Evolutionary conservation across 2,797 vertebrate genomes (phyloP).

Genomic region (Hoplostethus mediterraneus): DNA sequence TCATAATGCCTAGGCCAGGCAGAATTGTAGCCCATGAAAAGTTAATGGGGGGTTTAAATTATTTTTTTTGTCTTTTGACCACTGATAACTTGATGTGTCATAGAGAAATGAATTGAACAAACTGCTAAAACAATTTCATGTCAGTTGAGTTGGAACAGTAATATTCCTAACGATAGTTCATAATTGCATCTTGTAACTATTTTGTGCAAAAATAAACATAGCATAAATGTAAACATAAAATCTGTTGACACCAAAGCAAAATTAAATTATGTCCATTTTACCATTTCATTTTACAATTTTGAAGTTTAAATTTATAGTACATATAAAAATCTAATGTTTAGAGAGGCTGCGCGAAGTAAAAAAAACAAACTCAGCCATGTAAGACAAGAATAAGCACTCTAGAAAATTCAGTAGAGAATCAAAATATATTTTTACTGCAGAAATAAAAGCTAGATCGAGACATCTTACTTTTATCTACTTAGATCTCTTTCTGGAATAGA

Average conservation of each 20-base stretch:
- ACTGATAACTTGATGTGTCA: neutral
- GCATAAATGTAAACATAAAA: neutral
- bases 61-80: neutral
- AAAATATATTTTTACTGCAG: neutral
- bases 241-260: neutral
- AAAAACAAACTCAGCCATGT: neutral
- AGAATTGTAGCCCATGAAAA: too few relatives aligned
- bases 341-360: neutral
- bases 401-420: neutral
- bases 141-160: too few relatives aligned
- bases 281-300: neutral
- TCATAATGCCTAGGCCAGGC: too few relatives aligned
- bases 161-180: too few relatives aligned
- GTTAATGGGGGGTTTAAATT: neutral
- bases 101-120: neutral
- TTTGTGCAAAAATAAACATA: too few relatives aligned
- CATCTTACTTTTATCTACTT: constrained; percentile 9
- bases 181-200: neutral
- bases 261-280: neutral
- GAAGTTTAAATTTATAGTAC: neutral
- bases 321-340: neutral
- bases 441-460: neutral
- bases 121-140: neutral
- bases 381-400: neutral
- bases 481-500: neutral